Conservation (phyloP, 30 jellyfish, hydroid and myxozoan species). For the Chironex yamaguchii region DNA sequence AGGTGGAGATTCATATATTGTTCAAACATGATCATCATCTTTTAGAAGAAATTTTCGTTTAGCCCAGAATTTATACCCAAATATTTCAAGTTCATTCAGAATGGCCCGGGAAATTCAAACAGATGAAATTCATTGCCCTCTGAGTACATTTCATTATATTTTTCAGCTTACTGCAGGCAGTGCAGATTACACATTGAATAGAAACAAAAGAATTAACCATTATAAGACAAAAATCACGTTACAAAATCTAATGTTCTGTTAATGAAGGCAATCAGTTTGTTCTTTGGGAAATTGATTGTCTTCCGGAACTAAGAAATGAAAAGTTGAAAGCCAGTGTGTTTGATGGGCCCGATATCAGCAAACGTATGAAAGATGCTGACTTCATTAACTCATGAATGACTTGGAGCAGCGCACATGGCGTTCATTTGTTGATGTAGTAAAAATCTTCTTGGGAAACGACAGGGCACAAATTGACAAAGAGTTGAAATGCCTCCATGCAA, state of each 20-base stretch:
- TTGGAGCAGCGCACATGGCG: background rate
- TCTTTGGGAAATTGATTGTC: background rate
- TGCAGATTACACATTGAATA: background rate
- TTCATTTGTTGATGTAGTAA: background rate
- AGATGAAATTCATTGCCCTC: background rate
- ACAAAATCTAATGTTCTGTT: background rate
- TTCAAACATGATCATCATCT: background rate
- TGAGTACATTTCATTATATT: too few relatives aligned
- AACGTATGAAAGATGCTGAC: background rate
- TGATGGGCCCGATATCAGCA: background rate
- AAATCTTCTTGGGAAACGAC: background rate
- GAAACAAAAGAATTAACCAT: background rate
- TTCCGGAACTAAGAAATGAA: background rate
- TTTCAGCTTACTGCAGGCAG: background rate
- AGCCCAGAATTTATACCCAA: background rate
- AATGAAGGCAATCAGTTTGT: too few relatives aligned
- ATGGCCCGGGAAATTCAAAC: slow-evolving; percentile 1
- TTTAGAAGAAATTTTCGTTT: background rate
- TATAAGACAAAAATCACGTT: background rate
- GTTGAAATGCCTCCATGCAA: background rate
- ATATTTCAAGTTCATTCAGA: background rate
- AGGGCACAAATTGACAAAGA: background rate
- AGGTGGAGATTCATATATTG: background rate
- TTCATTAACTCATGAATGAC: background rate
- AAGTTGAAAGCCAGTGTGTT: background rate